Conservation (phyloP, 2,113 vertebrate genomes). For the Laterallus jamaicensis region DNA sequence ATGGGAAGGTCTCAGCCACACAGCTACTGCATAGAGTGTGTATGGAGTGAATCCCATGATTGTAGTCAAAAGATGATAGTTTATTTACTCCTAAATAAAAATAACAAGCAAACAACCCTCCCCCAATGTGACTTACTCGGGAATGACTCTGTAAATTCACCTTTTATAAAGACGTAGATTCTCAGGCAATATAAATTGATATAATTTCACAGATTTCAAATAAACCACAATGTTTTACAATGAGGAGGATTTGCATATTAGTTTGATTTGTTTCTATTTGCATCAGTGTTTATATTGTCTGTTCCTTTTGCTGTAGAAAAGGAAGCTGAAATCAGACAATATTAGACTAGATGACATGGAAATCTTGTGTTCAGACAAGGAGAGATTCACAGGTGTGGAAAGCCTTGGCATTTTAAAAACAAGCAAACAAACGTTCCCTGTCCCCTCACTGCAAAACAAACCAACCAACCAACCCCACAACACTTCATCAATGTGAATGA, state of each 20-base stretch:
- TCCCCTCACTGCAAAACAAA: not conserved
- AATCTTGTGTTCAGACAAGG: not conserved
- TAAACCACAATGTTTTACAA: not conserved
- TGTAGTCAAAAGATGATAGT: not conserved
- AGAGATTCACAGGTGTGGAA: not conserved
- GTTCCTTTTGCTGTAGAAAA: not conserved
- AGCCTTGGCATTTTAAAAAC: not conserved
- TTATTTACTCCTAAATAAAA: not conserved
- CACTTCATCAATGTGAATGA: not conserved
- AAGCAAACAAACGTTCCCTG: not conserved
- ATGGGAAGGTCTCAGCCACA: not conserved
- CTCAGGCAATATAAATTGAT: not conserved
- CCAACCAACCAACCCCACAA: fast-evolving
- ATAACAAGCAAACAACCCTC: not conserved
- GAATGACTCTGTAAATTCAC: not conserved
- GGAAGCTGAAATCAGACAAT: not conserved
- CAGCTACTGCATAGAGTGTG: not conserved
- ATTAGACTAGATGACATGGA: not conserved
- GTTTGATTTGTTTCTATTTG: not conserved
- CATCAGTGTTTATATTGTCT: not conserved
- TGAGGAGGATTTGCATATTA: not conserved
- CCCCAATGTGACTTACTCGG: not conserved
- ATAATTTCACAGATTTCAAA: not conserved
- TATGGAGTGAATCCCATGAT: not conserved
- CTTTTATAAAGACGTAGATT: not conserved